phyloP scores from a whole-genome alignment of 2,797 vertebrate genomes.

The Margarornis squamiger region DNA sequence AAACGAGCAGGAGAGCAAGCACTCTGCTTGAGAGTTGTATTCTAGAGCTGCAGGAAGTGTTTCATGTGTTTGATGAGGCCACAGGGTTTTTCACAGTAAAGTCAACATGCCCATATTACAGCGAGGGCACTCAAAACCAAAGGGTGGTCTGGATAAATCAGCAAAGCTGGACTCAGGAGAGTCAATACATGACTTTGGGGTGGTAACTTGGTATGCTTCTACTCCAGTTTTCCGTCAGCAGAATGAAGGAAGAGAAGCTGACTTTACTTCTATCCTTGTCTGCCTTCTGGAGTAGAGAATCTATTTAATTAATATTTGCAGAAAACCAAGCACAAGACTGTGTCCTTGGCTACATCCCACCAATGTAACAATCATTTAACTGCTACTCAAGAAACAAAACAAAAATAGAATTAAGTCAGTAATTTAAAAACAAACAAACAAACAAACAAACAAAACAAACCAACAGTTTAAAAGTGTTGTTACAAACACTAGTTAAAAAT shows the following conservation, averaged over 20 bases:
- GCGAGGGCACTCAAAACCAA: not conserved
- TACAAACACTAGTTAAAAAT: not conserved
- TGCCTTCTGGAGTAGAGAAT: not conserved
- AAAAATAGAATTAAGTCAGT: not conserved
- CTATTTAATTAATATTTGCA: not conserved
- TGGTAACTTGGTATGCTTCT: not conserved
- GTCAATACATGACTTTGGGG: not conserved
- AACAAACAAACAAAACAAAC: not conserved
- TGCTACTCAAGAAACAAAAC: not conserved
- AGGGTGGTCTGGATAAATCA: not conserved
- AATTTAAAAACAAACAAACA: not conserved
- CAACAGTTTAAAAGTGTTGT: not conserved
- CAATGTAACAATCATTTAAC: not conserved
- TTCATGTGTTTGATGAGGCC: not conserved
- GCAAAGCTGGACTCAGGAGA: not conserved
- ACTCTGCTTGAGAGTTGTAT: not conserved
- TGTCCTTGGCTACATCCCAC: not conserved
- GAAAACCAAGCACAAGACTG: not conserved
- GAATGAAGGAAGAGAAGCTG: not conserved
- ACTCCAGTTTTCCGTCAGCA: not conserved
- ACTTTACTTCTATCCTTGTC: not conserved
- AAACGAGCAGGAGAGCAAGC: not conserved
- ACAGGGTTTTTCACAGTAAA: not conserved
- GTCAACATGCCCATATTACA: not conserved
- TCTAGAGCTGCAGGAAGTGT: accelerated